Evolutionary conservation across 2,888 invertebrate species (phyloP), one percentile per base, ranked within the genome.

Genomic region (Colostygia pectinataria): DNA sequence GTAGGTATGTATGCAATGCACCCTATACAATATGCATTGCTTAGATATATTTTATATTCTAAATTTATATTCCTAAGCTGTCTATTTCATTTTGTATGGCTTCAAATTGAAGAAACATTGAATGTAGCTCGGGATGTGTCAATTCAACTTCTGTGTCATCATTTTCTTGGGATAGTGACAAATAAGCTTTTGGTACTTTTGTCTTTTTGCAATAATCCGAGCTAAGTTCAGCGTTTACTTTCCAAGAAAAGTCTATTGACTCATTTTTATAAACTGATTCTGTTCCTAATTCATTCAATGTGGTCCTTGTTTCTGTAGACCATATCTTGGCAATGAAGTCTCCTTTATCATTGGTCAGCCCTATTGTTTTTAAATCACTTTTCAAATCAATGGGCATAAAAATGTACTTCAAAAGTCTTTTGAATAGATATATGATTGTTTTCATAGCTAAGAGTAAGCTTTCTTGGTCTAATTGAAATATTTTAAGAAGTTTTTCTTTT

Each of bases 51-150:
- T 4, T 3, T 15, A 4, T 15, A 15, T 15, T 15, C 4, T 15
- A 3, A 3, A 4, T 20, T 46, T 46, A 65, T 47, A 69, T 69
- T 43, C 77, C 68, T 42, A 85, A 52, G 66, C 72, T 82, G 70
- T 90, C 90, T 50, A 90, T 66, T 67, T 89, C 88, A 77, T 77
- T 84, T 65, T 90, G 89, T 45, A 89, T 76, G 0, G 79, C 73
- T 66, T 89, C 90, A 68, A 88, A 76, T 62, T 89, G 86, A 8
- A 88, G 63, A 65, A 81, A 90, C 48, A 86, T 65, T 29, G 82
- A 77, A 65, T 89, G 77, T 4, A 89, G 64, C 58, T 89, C 88
- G 10, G 80, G 57, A 65, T 85, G 88, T n/a, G 80, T 80, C 10
- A 86, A 53, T 74, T 90, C 90, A 39, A 88, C 67, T 62, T 86